Percentiles rank a stretch among this genome's conserved stretches.
Conservation (phyloP, 2,113 vertebrate species). For the Coreoperca whiteheadi region DNA sequence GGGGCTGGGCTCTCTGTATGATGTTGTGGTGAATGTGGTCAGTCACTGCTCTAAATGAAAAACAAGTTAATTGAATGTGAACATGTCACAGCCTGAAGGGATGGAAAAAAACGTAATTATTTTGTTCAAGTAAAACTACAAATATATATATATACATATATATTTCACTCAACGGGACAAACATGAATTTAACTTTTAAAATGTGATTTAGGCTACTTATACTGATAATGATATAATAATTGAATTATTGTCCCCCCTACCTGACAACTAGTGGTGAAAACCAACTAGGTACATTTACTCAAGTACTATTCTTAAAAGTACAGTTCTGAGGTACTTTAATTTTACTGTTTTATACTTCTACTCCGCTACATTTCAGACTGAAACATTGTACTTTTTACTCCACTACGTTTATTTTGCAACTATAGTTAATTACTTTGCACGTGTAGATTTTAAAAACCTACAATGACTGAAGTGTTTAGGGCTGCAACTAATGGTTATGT, state of each 20-base stretch:
- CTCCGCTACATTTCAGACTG: too few species aligned
- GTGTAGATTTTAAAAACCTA: too few species aligned
- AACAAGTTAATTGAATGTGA: neutral
- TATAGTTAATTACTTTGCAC: too few species aligned
- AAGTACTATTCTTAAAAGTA: neutral
- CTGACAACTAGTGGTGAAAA: neutral
- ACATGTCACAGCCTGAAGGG: neutral
- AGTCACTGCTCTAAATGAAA: neutral
- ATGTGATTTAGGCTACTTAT: neutral
- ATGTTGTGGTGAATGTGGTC: neutral
- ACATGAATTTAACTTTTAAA: neutral
- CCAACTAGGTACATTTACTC: neutral
- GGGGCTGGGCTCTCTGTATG: neutral
- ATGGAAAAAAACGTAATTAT: neutral
- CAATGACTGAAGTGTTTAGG: too few species aligned
- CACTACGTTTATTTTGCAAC: too few species aligned
- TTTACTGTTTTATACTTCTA: neutral
- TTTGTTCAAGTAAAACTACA: neutral
- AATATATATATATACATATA: too few species aligned
- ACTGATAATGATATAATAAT: neutral
- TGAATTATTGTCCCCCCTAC: neutral
- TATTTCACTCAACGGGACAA: neutral
- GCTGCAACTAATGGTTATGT: too few species aligned
- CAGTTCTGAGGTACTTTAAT: neutral
- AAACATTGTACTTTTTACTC: too few species aligned